phyloP scores from a whole-genome alignment of 1,140 invertebrate species.

The Papilio polytes region DNA sequence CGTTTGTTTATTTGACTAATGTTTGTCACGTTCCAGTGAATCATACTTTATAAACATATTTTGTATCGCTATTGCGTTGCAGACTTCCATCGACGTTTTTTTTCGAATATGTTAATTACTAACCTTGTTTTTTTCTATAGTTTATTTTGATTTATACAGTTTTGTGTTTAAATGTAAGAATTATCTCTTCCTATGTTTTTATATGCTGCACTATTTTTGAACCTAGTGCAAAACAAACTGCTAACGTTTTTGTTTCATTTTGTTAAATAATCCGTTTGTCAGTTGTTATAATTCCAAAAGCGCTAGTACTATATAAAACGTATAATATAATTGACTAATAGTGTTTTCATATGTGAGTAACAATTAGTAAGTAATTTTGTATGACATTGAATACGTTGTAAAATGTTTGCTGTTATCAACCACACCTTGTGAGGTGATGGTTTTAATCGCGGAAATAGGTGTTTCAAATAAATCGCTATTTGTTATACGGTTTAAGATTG shows the following conservation, averaged over 20 bases:
- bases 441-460: slow-evolving; percentile 18
- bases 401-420: neutral
- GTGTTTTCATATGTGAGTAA: neutral
- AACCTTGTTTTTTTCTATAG: slow-evolving; percentile 17
- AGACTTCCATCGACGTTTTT: neutral
- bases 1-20: slow-evolving; percentile 25
- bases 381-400: neutral
- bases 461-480: slow-evolving; percentile 11
- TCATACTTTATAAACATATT: slow-evolving; percentile 27
- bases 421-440: slow-evolving; percentile 14
- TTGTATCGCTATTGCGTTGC: slow-evolving; percentile 9
- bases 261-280: no score
- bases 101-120: slow-evolving; percentile 6
- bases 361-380: neutral
- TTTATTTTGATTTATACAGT: slow-evolving; percentile 5
- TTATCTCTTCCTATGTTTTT: neutral
- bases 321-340: neutral
- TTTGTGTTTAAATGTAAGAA: neutral
- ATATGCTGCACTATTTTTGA: neutral
- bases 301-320: no score
- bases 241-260: neutral
- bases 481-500: slow-evolving; percentile 7
- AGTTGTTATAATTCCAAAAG: no score
- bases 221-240: neutral
- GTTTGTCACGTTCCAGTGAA: slow-evolving; percentile 26